Base-by-base conservation (phyloP, 2,113 vertebrate species). In the Solea solea region DNA sequence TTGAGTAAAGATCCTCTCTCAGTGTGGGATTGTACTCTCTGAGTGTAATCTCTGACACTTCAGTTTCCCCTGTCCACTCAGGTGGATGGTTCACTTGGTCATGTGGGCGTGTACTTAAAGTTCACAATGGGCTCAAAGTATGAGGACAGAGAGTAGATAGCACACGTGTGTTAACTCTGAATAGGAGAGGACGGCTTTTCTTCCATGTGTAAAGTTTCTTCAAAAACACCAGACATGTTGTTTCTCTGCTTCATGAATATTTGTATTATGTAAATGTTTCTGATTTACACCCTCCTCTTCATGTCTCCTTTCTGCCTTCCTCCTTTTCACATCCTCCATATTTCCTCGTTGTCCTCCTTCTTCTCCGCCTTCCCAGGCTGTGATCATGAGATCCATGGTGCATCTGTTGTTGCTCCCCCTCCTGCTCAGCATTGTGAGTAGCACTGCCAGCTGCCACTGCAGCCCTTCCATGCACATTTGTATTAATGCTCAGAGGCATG, bases 401-500 rank as follows among this genome's bases (percentile, higher is more conserved):
- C 91, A 82, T 81, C 90, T 92, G 83, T 67, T 91, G 84, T 61
- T 91, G 76, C 79, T 93, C 64, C 69, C 82, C 15, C 83, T 93
- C 70, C 81, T 93, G 64, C 9, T 90, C 81, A 75, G 80, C 87
- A 80, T 83, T 80, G 93, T 94, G 86, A 93, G 92, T 93, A 86
- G 63, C 58, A 41, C 68, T 16, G 64, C 73, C 73, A 80, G 57
- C 46, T 77, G 79, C 46, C 53, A 10, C 61, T 66, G 28, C 58
- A 34, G 49, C 62, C 51, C 45, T 56, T 70, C 51, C 2, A 42
- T 83, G 48, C 50, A 84, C 83, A 78, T 88, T 86, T 72, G 78
- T 61, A 49, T 39, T 52, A 62, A 81, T 45, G 14, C 28, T 50
- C 57, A 64, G 56, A 64, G 25, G 15, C 40, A 62, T n/a, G 15